Conservation (phyloP, 2,888 invertebrate species). For the Caenorhabditis macrosperma region DNA sequence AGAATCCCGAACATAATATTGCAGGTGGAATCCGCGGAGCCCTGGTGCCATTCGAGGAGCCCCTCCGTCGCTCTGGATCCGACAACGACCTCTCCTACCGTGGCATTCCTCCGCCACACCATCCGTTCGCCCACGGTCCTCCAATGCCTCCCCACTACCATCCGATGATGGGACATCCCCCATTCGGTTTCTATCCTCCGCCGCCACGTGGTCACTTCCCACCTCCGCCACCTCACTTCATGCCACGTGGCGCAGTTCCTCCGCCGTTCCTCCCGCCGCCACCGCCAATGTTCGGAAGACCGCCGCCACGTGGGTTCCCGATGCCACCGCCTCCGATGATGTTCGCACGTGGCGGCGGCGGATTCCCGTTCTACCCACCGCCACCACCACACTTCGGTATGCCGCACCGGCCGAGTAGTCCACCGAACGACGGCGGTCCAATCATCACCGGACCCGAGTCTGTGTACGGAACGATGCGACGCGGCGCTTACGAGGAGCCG, state of each 20-base stretch:
- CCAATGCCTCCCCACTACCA: conserved; percentile 33
- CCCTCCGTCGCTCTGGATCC: conserved; percentile 62
- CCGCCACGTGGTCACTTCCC: conserved; percentile 43
- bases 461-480: conserved; percentile 73
- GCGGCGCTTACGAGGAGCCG: conserved; percentile 81
- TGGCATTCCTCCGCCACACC: conserved; percentile 35
- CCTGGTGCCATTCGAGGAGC: conserved; percentile 61
- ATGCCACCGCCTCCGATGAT: conserved; percentile 61
- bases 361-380: conserved; percentile 48
- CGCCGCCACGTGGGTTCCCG: conserved; percentile 61
- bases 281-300: conserved; percentile 43
- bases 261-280: conserved; percentile 67
- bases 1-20: too few relatives aligned
- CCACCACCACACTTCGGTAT: conserved; percentile 53
- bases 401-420: conserved; percentile 28
- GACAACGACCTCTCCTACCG: conserved; percentile 60
- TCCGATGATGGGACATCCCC: conserved; percentile 47
- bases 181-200: conserved; percentile 61
- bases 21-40: conserved; percentile 58
- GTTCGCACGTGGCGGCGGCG: conserved; percentile 35
- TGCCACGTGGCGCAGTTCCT: conserved; percentile 22
- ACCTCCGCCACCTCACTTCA: conserved; percentile 62
- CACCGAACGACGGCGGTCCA: conserved; percentile 66
- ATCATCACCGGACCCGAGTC: conserved; percentile 78
- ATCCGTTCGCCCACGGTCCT: conserved; percentile 12